Evolutionary conservation across 2,797 vertebrate genomes (phyloP), one percentile per base, ranked within the genome.

Genomic region (Setipinna tenuifilis): DNA sequence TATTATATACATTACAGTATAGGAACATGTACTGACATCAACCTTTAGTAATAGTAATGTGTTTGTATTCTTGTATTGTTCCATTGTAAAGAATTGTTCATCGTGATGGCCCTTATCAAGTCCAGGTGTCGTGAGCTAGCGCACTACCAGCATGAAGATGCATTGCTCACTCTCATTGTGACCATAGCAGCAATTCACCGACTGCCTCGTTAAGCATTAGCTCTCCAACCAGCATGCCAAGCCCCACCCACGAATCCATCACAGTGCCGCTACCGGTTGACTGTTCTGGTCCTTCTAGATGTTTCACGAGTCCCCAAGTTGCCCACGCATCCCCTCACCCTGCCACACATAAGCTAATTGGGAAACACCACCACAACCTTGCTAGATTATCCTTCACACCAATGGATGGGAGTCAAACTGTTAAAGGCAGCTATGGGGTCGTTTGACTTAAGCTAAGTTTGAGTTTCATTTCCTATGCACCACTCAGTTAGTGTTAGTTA

Each of bases 221-320:
- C 75, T 89, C 88, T 91, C 88, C 89, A 90, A 92, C 92, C 88
- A 90, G 91, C 90, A 48, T 92, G 90, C 88, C 84, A 85, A 84
- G 59, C 44, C 31, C 25, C 81, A 35, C 58, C 82, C 78, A 68
- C 25, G 58, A 35, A 85, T 87, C 57, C 25, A 82, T 86, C 84
- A 57, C 82, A 85, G 86, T 0, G 68, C 68, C 6, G 68, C 86
- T 0, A 75, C 16, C 17, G 16, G 31, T 31, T 41, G 68, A 75
- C 68, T 41, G 16, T 78, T 71, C 65, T 35, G 65, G 25, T 41
- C 35, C 35, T 41, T n/a, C n/a, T n/a, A n/a, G n/a, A 71, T 31
- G 25, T 71, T 71, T 14, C 25, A 71, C 25, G 3, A 12, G 11
- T 71, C 65, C 12, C 25, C 25, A 28, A 31, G 65, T 11, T 16